Evolutionary conservation across 2,113 vertebrate genomes (phyloP).

Genomic region (Ptilonorhynchus violaceus): DNA sequence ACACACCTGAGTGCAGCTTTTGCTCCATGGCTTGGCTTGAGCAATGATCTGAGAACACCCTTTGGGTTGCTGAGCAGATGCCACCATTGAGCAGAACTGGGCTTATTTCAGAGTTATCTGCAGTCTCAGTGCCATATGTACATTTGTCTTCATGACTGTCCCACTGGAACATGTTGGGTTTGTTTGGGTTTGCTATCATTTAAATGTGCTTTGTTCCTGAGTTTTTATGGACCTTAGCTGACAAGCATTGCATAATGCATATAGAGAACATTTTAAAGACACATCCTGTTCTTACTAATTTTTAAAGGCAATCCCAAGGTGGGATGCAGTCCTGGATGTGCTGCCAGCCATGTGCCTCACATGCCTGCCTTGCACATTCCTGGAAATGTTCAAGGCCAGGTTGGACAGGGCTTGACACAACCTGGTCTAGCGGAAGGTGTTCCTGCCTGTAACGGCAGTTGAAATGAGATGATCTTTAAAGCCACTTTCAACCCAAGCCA

Average conservation of each 20-base stretch:
- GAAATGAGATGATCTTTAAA: background rate
- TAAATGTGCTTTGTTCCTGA: background rate
- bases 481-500: background rate
- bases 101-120: background rate
- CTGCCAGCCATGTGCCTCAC: background rate
- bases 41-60: background rate
- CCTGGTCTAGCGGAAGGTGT: background rate
- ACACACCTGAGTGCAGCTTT: background rate
- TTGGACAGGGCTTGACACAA: background rate
- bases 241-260: background rate
- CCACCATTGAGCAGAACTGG: rapidly evolving
- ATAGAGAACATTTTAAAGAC: background rate
- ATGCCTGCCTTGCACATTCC: background rate
- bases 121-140: background rate
- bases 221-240: background rate
- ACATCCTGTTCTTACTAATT: background rate
- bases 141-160: background rate
- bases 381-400: background rate
- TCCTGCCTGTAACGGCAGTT: background rate
- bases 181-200: background rate
- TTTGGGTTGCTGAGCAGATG: background rate
- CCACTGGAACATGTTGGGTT: background rate
- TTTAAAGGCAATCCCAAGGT: background rate
- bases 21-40: background rate
- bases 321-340: background rate